These are phyloP conservation scores for Drosophila fulvimacula DNA, from an alignment of 2,888 invertebrate genomes.

Conservation along the genomic window DNA sequence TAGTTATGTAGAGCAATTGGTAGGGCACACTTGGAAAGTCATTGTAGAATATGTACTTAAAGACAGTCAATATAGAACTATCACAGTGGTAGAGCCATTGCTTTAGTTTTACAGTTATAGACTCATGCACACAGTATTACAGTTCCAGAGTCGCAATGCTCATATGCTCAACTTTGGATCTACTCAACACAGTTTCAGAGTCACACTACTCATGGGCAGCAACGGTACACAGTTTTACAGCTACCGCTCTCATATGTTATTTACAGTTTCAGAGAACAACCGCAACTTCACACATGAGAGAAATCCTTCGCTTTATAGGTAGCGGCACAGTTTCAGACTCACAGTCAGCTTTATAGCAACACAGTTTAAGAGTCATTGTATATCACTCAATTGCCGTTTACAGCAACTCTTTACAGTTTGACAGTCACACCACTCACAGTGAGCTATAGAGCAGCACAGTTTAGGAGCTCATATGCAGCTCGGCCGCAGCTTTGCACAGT, in stretches of 20 bases:
- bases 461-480: not conserved
- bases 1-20: not conserved
- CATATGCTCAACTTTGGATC: no score
- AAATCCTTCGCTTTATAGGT: no score
- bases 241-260: not conserved
- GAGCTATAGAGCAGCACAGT: not conserved
- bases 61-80: no score
- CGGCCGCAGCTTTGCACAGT: not conserved
- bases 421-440: no score
- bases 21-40: not conserved
- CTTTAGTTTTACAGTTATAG: not conserved
- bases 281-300: no score
- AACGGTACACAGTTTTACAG: not conserved
- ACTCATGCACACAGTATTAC: no score
- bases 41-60: not conserved
- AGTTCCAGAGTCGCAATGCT: no score
- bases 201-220: not conserved
- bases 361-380: no score
- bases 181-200: conserved; percentile 3
- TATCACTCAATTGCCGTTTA: no score
- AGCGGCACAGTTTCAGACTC: not conserved
- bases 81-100: not conserved
- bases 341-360: not conserved
- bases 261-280: not conserved
- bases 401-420: no score